phyloP scores from a whole-genome alignment of 1,140 invertebrate species.

The Lordiphosa mommai region DNA sequence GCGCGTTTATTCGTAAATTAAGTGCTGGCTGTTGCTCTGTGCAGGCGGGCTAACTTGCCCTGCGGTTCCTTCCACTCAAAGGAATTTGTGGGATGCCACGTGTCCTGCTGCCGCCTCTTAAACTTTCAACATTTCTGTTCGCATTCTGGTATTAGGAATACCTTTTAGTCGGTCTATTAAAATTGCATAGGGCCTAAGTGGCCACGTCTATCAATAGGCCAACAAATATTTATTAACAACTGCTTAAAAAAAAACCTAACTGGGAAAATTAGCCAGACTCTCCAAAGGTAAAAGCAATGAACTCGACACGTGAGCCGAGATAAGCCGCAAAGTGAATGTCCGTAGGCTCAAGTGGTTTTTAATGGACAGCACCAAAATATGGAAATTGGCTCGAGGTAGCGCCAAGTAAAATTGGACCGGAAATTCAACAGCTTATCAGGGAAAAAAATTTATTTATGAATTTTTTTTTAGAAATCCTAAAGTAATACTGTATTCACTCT shows the following conservation, averaged over 20 bases:
- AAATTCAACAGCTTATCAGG: no score
- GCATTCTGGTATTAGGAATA: slow-evolving; percentile 31
- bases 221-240: slow-evolving; percentile 24
- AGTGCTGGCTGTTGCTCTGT: slow-evolving; percentile 71
- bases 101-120: not conserved
- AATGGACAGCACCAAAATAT: no score
- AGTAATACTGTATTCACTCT: no score
- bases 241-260: slow-evolving; percentile 6
- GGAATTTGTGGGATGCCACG: slow-evolving; percentile 18
- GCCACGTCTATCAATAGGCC: slow-evolving; percentile 54
- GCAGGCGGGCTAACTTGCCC: slow-evolving; percentile 45
- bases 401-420: no score
- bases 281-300: slow-evolving; percentile 1
- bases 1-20: slow-evolving; percentile 77
- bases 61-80: slow-evolving; percentile 48
- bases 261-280: not conserved
- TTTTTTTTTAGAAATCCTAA: no score
- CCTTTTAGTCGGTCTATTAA: slow-evolving; percentile 46
- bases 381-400: no score
- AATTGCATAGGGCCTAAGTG: slow-evolving; percentile 67
- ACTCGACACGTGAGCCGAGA: slow-evolving; percentile 9
- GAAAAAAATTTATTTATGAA: no score
- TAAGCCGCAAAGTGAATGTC: no score
- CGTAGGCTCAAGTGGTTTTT: no score
- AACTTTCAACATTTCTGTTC: not conserved